Conservation (phyloP, 2,888 invertebrate species). For the Lepidocyrtinus sp. region DNA sequence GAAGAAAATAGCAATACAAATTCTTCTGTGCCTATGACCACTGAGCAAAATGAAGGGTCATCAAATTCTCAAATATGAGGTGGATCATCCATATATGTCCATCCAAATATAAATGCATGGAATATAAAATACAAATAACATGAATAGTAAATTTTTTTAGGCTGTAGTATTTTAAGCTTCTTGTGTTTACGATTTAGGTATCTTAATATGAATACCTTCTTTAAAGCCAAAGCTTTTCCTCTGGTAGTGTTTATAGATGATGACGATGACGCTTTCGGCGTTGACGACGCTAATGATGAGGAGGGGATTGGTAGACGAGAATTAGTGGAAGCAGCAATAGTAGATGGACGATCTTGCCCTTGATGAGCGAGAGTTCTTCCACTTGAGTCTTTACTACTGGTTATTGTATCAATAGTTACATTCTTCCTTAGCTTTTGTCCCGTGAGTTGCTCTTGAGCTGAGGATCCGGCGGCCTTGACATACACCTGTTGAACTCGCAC, state of each 20-base stretch:
- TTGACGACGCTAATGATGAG: slow-evolving; percentile 16
- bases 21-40: neutral
- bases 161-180: too few species aligned
- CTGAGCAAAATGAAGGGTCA: slow-evolving; percentile 25
- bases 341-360: slow-evolving; percentile 67
- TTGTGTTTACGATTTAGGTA: too few species aligned
- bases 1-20: neutral
- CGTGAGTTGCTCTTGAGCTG: slow-evolving; percentile 16
- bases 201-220: slow-evolving; percentile 44
- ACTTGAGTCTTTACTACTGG: slow-evolving; percentile 25
- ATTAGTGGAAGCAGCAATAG: slow-evolving; percentile 2
- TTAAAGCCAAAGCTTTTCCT: slow-evolving; percentile 49
- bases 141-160: too few species aligned
- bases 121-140: too few species aligned
- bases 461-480: slow-evolving; percentile 66
- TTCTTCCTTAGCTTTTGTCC: slow-evolving; percentile 26
- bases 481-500: slow-evolving; percentile 68
- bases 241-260: neutral
- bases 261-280: slow-evolving; percentile 24
- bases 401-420: neutral
- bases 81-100: slow-evolving; percentile 15
- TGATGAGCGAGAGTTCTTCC: slow-evolving; percentile 46
- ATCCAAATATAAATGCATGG: too few species aligned
- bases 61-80: slow-evolving; percentile 4
- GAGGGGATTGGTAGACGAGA: slow-evolving; percentile 48